Conservation (phyloP, 1,140 invertebrate species). For the Drosophila orena region DNA sequence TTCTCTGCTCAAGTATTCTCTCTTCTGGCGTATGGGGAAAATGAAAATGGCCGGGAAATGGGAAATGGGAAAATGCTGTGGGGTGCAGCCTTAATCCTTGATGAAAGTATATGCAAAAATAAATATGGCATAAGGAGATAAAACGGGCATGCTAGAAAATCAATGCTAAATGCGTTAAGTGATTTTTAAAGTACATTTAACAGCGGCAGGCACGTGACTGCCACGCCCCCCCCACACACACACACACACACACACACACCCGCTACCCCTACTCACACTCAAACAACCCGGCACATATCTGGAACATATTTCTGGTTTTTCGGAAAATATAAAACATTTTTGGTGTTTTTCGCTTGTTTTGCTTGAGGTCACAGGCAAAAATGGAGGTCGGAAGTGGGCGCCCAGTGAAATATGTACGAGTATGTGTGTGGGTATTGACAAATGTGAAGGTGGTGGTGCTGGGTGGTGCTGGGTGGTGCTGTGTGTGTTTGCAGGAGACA, state of each 20-base stretch:
- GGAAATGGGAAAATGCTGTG: conserved; percentile 18
- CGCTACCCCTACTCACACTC: background rate
- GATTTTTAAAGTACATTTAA: conserved; percentile 82
- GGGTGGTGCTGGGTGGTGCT: background rate
- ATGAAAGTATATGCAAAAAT: conserved; percentile 75
- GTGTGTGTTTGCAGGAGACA: background rate
- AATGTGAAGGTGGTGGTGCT: conserved; percentile 30
- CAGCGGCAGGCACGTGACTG: conserved; percentile 44
- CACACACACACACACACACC: conserved; percentile 7
- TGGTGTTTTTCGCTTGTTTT: conserved; percentile 25
- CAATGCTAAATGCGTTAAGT: conserved; percentile 79
- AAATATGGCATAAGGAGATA: conserved; percentile 70
- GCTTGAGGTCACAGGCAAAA: conserved; percentile 44
- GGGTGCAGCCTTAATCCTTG: conserved; percentile 28
- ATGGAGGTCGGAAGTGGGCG: conserved; percentile 37
- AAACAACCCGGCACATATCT: conserved; percentile 8
- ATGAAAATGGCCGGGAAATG: conserved; percentile 18
- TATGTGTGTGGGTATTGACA: conserved; percentile 44
- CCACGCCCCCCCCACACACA: background rate
- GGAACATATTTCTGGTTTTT: conserved; percentile 40
- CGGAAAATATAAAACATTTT: conserved; percentile 27
- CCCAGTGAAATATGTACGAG: conserved; percentile 18
- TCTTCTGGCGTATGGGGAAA: conserved; percentile 23
- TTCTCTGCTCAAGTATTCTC: conserved; percentile 13
- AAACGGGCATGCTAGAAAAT: conserved; percentile 65